Evolutionary conservation across 2,797 vertebrate genomes (phyloP), one percentile per base, ranked within the genome.

Genomic region (Xenentodon cancila): DNA sequence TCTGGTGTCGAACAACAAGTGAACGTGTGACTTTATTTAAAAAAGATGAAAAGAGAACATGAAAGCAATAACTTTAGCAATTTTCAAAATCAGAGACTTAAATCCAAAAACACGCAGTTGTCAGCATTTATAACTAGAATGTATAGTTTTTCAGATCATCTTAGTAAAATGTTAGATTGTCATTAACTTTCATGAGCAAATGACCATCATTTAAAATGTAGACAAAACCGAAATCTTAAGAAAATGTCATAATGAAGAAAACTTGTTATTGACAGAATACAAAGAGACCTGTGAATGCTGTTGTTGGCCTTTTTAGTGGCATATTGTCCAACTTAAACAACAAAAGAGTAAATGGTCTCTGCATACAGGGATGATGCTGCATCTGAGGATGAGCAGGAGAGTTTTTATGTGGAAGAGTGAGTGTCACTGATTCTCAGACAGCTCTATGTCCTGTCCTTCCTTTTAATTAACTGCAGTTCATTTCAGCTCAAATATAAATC

Each of bases 401-500:
- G 51, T 53, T 32, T 32, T 7, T 30, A 17, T 1, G 13, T 46
- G 53, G 52, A 3, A 3, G 27, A 27, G 25, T 44, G 51, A 34
- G 52, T 53, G 57, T 80, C 53, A 59, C 9, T 5, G 43, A 65
- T 68, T 42, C 56, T 55, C 42, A 59, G 62, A 67, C 53, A 51
- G 17, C 37, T 53, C 32, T 32, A 43, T 70, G 59, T 47, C 50
- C 48, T 22, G 18, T 50, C 49, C 44, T 54, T 59, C 43, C 7
- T 17, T 46, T 49, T 68, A 72, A 75, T 75, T 72, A 78, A 68
- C 71, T 67, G 46, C 64, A 44, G 51, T 73, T 67, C 70, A 73
- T 67, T 68, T 80, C 54, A 16, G 58, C 65, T 75, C 59, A 68
- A 55, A 61, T 71, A 54, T 59, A 72, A 71, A 72, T 73, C 51